phyloP scores from a whole-genome alignment of 2,113 vertebrate species.

The Sphaerodactylus townsendi region DNA sequence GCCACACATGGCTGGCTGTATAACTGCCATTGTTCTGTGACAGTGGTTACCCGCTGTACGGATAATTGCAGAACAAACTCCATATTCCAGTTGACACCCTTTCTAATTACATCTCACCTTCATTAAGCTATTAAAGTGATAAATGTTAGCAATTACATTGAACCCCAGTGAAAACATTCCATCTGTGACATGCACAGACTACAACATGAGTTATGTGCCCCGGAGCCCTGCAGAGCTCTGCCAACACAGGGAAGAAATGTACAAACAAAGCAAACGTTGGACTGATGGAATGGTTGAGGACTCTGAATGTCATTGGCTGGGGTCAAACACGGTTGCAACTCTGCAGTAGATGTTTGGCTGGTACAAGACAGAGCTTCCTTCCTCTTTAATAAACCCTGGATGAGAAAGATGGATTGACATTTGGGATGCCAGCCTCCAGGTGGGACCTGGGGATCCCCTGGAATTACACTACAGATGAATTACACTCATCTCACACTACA shows the following conservation, averaged over 20 bases:
- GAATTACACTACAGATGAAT: no score
- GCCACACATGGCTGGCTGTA: conserved; percentile 63
- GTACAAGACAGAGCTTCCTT: not conserved
- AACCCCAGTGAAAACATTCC: conserved; percentile 71
- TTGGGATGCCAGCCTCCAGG: no score
- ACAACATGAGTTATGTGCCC: conserved; percentile 65
- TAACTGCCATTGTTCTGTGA: conserved; percentile 71
- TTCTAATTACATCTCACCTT: conserved; percentile 83
- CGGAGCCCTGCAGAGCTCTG: conserved; percentile 7
- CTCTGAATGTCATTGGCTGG: not conserved
- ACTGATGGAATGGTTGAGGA: conserved; percentile 23
- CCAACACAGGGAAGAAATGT: not conserved
- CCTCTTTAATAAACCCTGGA: conserved; percentile 25
- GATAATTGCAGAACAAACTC: conserved; percentile 82
- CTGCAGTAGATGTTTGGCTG: rapidly evolving
- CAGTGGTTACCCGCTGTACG: conserved; percentile 58
- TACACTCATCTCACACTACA: no score
- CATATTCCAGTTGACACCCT: conserved; percentile 73
- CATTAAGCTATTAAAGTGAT: conserved; percentile 81
- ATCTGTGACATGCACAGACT: conserved; percentile 51
- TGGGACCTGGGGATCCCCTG: no score
- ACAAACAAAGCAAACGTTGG: conserved; percentile 12
- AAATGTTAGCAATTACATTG: conserved; percentile 76
- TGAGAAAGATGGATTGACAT: not conserved
- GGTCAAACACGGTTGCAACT: rapidly evolving